Evolutionary conservation across 2,113 vertebrate species (phyloP).

Genomic region (Rousettus leschenaultii): DNA sequence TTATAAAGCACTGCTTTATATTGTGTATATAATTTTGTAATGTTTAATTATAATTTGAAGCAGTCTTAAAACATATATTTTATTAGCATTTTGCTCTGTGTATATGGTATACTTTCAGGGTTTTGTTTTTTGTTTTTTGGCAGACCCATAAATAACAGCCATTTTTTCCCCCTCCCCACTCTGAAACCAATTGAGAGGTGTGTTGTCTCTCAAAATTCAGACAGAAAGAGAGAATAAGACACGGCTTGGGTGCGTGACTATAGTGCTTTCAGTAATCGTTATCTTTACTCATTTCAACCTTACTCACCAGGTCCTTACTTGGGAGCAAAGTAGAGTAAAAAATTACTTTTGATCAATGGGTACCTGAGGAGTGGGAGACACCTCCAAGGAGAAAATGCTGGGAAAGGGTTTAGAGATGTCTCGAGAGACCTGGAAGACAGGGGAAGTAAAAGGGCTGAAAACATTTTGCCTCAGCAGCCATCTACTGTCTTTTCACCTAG

Average conservation of each 20-base stretch:
- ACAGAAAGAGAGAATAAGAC: background rate
- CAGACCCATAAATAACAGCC: background rate
- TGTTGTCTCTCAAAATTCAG: background rate
- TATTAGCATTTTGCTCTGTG: background rate
- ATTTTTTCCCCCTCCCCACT: background rate
- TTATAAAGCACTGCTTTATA: background rate
- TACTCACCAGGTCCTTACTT: background rate
- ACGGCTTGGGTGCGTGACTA: background rate
- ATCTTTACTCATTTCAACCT: background rate
- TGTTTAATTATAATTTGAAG: background rate
- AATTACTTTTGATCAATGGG: background rate
- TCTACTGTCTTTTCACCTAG: background rate
- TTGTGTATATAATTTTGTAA: background rate
- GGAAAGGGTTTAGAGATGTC: background rate
- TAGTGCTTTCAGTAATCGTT: background rate
- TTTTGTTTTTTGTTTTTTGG: too few relatives aligned
- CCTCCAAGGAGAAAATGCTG: background rate
- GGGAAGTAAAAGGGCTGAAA: background rate
- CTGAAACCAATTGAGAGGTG: background rate
- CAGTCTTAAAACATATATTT: background rate
- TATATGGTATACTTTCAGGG: background rate
- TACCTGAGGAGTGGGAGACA: background rate
- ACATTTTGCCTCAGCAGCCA: background rate
- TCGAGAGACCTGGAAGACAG: background rate
- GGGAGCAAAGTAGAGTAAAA: background rate